Percentiles rank a stretch among this genome's conserved stretches.
phyloP scores from a whole-genome alignment of 92 coral and sea anemone species.

The Paragorgia papillata region DNA sequence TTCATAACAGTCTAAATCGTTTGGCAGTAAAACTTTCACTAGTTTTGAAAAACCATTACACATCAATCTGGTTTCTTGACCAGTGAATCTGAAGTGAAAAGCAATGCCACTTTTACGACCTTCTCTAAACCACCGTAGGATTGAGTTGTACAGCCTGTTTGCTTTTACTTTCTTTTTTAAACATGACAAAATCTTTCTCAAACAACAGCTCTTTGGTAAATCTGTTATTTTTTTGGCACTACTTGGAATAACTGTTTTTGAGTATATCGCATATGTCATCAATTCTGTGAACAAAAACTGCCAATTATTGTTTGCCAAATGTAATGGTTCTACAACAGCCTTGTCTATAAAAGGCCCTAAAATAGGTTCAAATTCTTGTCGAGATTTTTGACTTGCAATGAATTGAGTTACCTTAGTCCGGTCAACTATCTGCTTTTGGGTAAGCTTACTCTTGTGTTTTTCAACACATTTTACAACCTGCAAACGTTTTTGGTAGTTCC shows the following conservation, averaged over 20 bases:
- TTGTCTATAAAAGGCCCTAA: conserved; percentile 52
- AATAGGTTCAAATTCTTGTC: conserved; percentile 53
- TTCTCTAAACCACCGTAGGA: conserved; percentile 54
- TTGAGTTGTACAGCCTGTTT: conserved; percentile 48
- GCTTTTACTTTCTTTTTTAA: conserved; percentile 42
- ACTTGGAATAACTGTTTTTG: conserved; percentile 43
- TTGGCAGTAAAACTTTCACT: background rate
- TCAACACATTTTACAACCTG: conserved; percentile 45
- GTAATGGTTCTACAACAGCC: conserved; percentile 56
- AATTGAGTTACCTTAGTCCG: conserved; percentile 51
- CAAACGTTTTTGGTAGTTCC: conserved; percentile 56
- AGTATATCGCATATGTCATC: conserved; percentile 40
- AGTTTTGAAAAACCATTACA: conserved; percentile 42
- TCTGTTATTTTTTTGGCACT: conserved; percentile 33
- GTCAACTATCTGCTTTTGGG: conserved; percentile 37
- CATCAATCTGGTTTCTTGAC: conserved; percentile 52
- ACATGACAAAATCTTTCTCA: conserved; percentile 43
- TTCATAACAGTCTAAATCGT: background rate
- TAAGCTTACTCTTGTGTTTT: conserved; percentile 32
- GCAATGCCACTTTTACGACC: conserved; percentile 24
- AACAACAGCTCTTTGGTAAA: conserved; percentile 36
- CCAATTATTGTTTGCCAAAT: conserved; percentile 55
- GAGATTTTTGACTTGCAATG: conserved; percentile 55
- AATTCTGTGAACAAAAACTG: conserved; percentile 52
- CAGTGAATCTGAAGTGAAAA: conserved; percentile 51